Base-by-base conservation (phyloP, 2,797 vertebrate genomes). In the Rhodeus uyekii region DNA sequence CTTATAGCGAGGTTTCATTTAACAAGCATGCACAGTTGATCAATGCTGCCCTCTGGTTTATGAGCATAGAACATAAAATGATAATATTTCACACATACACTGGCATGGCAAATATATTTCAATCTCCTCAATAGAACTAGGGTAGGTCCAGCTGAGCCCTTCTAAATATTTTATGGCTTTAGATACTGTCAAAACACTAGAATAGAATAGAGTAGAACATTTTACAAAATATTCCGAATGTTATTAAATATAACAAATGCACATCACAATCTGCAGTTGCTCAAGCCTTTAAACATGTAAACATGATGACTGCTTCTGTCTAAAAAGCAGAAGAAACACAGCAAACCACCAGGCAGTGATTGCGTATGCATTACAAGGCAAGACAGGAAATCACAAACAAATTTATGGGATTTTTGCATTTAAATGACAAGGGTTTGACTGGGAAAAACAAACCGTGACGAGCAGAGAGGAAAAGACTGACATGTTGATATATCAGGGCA, bases 41-140 rank as follows among this genome's bases (percentile, higher is more conserved):
- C 87, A 86, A 76, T 86, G 80, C 85, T 86, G 80, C 80, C 83
- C 83, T 85, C 87, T 86, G 82, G 71, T 87, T 83, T 81, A 84
- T 78, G 55, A 80, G 78, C 44, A 60, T 29, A 86, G 61, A 84
- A 86, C 32, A 69, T 29, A 80, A 60, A 29, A 75, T 50, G 48
- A 74, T 38, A 55, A 76, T 44, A 50, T 73, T 48, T 82, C 78
- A 69, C 29, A 42, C 19, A 44, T 75, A 36, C 80, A 58, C 60
- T 42, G 80, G 34, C 71, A 44, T 50, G 27, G 42, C 24, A 1
- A 22, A 58, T 12, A 82, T 80, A 83, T 82, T 85, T 68, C 77
- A 55, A 82, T 63, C 16, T 63, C 38, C 27, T 8, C 46, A 42
- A 76, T 82, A 64, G 46, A 84, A 36, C 22, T 63, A 60, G 63